Evolutionary conservation across 92 coral and sea anemone genomes (phyloP).

Genomic region (Pocillopora meandrina): DNA sequence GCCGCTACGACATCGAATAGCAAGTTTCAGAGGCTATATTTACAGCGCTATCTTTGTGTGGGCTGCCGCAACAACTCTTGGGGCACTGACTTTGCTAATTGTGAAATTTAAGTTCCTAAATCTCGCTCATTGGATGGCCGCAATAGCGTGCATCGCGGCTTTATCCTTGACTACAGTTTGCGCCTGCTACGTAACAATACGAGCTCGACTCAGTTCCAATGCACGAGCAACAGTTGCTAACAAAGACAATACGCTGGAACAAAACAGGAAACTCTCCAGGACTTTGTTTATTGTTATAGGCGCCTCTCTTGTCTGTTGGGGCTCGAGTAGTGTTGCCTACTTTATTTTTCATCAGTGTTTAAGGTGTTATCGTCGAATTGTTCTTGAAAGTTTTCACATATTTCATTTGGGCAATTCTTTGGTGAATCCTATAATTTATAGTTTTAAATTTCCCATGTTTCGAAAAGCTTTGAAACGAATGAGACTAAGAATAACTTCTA

Average conservation of each 20-base stretch:
- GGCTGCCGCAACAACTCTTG: background rate
- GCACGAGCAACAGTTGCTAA: background rate
- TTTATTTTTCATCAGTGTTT: background rate
- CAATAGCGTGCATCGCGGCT: background rate
- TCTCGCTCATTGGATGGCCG: background rate
- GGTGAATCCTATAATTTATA: slow-evolving; percentile 10
- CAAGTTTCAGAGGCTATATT: background rate
- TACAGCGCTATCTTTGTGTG: background rate
- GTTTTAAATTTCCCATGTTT: slow-evolving; percentile 10
- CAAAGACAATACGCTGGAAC: background rate
- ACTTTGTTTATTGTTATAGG: background rate
- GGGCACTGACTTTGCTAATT: background rate
- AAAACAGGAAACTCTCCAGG: background rate
- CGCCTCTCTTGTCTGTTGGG: background rate
- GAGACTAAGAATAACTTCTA: background rate
- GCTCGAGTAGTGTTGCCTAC: background rate
- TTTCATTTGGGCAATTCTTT: background rate
- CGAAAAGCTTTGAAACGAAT: background rate
- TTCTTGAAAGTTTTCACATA: background rate
- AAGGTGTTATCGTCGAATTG: background rate
- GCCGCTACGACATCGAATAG: no score
- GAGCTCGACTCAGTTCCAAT: background rate
- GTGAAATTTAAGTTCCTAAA: background rate
- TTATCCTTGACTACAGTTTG: background rate
- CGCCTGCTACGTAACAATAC: slow-evolving; percentile 3